phyloP scores from a whole-genome alignment of 2,888 invertebrate species.

The Brachylomia viminalis region DNA sequence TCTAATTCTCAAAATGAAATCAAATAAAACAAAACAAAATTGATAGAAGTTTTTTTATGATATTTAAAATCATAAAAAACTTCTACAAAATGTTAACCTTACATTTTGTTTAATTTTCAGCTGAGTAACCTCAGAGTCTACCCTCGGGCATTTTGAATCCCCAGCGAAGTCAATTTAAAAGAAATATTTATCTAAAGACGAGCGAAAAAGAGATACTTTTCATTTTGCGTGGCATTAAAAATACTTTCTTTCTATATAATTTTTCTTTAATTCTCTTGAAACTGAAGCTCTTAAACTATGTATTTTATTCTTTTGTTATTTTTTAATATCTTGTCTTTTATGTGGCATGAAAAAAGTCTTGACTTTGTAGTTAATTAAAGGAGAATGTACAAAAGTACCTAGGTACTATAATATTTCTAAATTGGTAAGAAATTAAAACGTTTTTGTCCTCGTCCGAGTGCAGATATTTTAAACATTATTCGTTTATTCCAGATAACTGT shows the following conservation, averaged over 20 bases:
- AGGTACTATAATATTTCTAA: no score
- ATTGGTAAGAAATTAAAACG: neutral
- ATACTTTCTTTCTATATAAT: conserved; percentile 14
- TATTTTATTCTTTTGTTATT: conserved; percentile 9
- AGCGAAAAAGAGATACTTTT: neutral
- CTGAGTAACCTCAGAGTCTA: conserved; percentile 2
- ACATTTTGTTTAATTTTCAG: conserved; percentile 9
- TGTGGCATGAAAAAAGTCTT: neutral
- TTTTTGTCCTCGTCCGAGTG: neutral
- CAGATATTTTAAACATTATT: neutral
- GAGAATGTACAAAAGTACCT: neutral
- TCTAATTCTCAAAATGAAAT: neutral
- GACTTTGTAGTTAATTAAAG: neutral
- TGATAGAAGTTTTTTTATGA: no score
- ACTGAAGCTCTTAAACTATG: neutral
- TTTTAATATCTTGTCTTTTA: neutral
- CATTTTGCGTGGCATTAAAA: conserved; percentile 1
- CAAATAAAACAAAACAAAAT: neutral
- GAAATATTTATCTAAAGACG: conserved; percentile 20
- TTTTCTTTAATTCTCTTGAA: conserved; percentile 24
- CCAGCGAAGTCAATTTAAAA: conserved; percentile 7
- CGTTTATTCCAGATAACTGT: neutral
- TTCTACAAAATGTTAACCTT: neutral
- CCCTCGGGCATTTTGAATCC: conserved; percentile 20
- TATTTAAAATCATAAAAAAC: neutral